phyloP scores from a whole-genome alignment of 2,888 invertebrate genomes.

The Koerneria pararmatus region DNA sequence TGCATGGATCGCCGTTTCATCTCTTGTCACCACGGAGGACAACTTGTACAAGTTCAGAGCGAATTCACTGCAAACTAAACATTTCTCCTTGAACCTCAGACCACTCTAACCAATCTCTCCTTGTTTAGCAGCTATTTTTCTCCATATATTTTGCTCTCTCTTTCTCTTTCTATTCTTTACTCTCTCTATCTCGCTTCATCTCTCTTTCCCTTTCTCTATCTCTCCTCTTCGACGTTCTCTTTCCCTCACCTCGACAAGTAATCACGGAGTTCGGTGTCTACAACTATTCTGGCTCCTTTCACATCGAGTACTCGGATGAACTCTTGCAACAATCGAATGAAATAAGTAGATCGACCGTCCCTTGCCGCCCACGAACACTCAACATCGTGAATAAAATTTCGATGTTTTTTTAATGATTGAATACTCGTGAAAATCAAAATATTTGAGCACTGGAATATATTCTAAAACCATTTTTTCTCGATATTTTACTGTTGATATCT shows the following conservation, averaged over 20 bases:
- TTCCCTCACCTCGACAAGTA: too few species aligned
- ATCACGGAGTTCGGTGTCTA: too few species aligned
- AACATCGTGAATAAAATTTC: background rate
- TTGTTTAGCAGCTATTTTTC: background rate
- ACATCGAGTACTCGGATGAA: too few species aligned
- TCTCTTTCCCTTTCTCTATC: conserved; percentile 26
- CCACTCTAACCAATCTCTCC: background rate
- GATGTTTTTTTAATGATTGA: background rate
- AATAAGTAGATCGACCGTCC: conserved; percentile 33
- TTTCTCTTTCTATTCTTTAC: too few species aligned
- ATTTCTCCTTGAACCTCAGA: too few species aligned
- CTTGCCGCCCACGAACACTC: conserved; percentile 29
- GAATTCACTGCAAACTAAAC: conserved; percentile 54
- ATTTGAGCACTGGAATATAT: too few species aligned
- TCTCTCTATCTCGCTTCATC: conserved; percentile 29
- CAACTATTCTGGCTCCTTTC: too few species aligned
- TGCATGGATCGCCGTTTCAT: conserved; percentile 41
- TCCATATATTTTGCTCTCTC: too few species aligned
- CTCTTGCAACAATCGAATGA: conserved; percentile 23
- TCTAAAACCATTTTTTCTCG: too few species aligned
- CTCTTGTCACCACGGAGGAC: conserved; percentile 51
- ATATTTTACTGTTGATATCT: too few species aligned
- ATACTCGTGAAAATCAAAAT: too few species aligned
- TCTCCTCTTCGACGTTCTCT: too few species aligned
- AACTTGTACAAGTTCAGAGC: conserved; percentile 56